Conservation (phyloP, 2,113 vertebrate genomes). For the Casuarius casuarius region DNA sequence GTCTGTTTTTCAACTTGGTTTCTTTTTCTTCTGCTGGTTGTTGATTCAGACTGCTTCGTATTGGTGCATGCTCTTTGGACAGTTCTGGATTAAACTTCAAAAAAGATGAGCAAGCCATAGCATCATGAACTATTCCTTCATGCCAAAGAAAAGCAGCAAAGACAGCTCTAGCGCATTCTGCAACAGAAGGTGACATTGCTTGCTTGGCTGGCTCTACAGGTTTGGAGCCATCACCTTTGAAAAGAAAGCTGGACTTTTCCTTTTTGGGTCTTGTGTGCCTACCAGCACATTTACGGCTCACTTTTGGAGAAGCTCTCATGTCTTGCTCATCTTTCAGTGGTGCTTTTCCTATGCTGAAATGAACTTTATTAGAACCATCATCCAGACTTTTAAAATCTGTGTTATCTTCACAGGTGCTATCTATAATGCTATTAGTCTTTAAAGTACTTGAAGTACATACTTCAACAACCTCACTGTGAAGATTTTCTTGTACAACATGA, state of each 20-base stretch:
- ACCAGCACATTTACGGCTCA: constrained; percentile 91
- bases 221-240: constrained; percentile 88
- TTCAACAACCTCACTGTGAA: constrained; percentile 97
- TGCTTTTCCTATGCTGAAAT: constrained; percentile 98
- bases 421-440: constrained; percentile 84
- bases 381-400: constrained; percentile 83
- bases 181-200: constrained; percentile 98
- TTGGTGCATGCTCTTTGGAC: constrained; percentile 96
- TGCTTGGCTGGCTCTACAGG: constrained; percentile 93
- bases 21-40: constrained; percentile 93
- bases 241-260: constrained; percentile 93
- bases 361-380: constrained; percentile 90
- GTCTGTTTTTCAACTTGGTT: constrained; percentile 95
- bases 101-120: constrained; percentile 99
- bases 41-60: constrained; percentile 90
- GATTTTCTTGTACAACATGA: constrained; percentile 96
- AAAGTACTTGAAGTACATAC: constrained; percentile 95
- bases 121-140: constrained; percentile 97
- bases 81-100: constrained; percentile 98
- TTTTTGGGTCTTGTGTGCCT: constrained; percentile 95
- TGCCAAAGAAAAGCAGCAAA: constrained; percentile 98
- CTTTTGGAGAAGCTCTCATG: constrained; percentile 93
- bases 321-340: constrained; percentile 94
- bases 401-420: constrained; percentile 89
- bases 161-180: constrained; percentile 94